Evolutionary conservation across 2,113 vertebrate species (phyloP).

Genomic region (Lutjanus erythropterus): DNA sequence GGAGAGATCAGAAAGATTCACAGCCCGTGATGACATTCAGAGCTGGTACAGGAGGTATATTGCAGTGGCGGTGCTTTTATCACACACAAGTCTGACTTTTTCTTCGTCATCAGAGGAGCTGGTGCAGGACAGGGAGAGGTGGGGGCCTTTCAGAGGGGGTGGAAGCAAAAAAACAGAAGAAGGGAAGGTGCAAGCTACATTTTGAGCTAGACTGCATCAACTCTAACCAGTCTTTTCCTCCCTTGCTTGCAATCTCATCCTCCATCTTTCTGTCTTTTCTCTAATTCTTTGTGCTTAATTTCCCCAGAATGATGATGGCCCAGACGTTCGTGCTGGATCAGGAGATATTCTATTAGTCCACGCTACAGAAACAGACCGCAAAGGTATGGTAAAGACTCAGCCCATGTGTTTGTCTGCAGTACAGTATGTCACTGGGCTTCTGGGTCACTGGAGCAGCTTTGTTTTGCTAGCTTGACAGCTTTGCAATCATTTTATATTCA

Average conservation of each 20-base stretch:
- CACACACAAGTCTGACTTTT: conserved; percentile 58
- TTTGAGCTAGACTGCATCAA: conserved; percentile 65
- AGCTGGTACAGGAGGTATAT: conserved; percentile 24
- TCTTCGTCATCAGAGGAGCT: conserved; percentile 67
- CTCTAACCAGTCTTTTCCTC: conserved; percentile 34
- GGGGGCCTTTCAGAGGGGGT: conserved; percentile 23
- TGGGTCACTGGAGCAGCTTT: conserved; percentile 51
- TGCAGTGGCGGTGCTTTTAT: conserved; percentile 51
- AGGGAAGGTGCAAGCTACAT: conserved; percentile 52
- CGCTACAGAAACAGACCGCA: conserved; percentile 97
- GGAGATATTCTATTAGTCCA: conserved; percentile 97
- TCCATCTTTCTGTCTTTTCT: conserved; percentile 7
- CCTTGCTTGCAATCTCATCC: conserved; percentile 11
- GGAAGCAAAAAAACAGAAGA: background rate
- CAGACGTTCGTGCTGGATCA: conserved; percentile 96
- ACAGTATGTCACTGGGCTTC: conserved; percentile 38
- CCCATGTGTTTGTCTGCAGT: background rate
- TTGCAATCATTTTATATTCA: conserved; percentile 8
- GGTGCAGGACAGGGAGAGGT: conserved; percentile 66
- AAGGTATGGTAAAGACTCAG: conserved; percentile 86
- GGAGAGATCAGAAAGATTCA: conserved; percentile 8
- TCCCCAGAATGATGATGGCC: conserved; percentile 94
- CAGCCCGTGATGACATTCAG: conserved; percentile 8
- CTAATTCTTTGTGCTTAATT: background rate
- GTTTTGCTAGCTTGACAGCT: conserved; percentile 14